A percentile compares a stretch with the other conserved stretches of the same genome.
Evolutionary conservation across 2,113 vertebrate species (phyloP).

Genomic region (Gymnogyps californianus): DNA sequence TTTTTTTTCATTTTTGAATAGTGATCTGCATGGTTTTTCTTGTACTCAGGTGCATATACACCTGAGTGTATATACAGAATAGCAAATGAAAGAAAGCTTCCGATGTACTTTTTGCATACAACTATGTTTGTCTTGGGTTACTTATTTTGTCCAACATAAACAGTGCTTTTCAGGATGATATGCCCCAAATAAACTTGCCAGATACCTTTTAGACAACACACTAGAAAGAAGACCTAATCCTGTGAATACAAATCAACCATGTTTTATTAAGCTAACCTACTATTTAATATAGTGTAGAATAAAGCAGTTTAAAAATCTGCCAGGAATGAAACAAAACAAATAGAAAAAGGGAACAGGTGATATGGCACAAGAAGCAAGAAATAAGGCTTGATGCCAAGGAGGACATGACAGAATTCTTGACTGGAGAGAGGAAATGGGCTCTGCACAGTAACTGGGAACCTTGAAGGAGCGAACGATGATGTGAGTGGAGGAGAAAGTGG

Average conservation of each 20-base stretch:
- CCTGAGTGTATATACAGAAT: not conserved
- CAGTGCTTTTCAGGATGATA: not conserved
- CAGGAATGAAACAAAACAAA: not conserved
- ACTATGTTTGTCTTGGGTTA: not conserved
- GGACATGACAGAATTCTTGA: not conserved
- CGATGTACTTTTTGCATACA: not conserved
- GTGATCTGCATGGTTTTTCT: not conserved
- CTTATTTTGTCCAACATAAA: not conserved
- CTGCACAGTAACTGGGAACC: not conserved
- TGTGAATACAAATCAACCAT: not conserved
- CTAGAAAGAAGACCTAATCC: not conserved
- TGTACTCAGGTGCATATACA: not conserved
- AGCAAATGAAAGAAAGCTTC: not conserved
- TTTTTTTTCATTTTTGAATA: not conserved
- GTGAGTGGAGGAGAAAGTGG: not conserved
- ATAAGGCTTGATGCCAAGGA: not conserved
- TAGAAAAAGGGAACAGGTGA: not conserved
- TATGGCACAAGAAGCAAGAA: not conserved
- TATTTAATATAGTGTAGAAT: not conserved
- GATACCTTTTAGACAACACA: not conserved
- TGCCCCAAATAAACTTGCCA: not conserved
- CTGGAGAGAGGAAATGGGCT: not conserved
- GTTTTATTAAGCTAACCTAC: not conserved
- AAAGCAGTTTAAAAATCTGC: not conserved
- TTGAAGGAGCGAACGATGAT: not conserved